A percentile compares a stretch with the other conserved stretches of the same genome.
phyloP scores from a whole-genome alignment of 2,113 vertebrate species.

The Corythaixoides concolor region DNA sequence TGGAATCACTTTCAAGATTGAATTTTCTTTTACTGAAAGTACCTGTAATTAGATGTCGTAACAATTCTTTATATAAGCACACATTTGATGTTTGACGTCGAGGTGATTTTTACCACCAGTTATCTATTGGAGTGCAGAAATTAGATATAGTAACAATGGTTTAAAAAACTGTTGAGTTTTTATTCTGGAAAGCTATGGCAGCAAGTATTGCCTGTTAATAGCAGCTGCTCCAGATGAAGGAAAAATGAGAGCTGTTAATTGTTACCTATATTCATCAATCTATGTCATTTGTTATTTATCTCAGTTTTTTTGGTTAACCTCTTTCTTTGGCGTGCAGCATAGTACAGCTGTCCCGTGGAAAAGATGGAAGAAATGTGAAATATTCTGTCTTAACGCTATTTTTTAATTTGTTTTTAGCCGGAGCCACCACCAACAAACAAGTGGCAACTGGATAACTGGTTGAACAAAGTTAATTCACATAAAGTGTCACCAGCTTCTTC shows the following conservation, averaged over 20 bases:
- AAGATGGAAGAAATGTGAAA: not conserved
- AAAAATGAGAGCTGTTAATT: not conserved
- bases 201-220: not conserved
- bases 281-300: not conserved
- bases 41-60: not conserved
- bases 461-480: constrained; percentile 90
- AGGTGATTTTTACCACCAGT: not conserved
- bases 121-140: not conserved
- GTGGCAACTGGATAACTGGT: constrained; percentile 98
- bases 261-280: not conserved
- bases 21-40: not conserved
- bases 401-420: constrained; percentile 76
- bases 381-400: not conserved
- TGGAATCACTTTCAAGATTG: not conserved
- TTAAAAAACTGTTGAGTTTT: not conserved
- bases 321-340: not conserved
- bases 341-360: not conserved
- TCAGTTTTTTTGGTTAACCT: not conserved
- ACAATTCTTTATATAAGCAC: not conserved
- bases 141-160: not conserved
- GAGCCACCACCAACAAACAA: constrained; percentile 93
- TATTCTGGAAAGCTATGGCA: not conserved
- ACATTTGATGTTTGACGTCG: not conserved
- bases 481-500: constrained; percentile 94
- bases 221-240: not conserved